Percentiles rank a stretch among this genome's conserved stretches.
phyloP scores from a whole-genome alignment of 2,888 invertebrate genomes.

The Smittia sp. region DNA sequence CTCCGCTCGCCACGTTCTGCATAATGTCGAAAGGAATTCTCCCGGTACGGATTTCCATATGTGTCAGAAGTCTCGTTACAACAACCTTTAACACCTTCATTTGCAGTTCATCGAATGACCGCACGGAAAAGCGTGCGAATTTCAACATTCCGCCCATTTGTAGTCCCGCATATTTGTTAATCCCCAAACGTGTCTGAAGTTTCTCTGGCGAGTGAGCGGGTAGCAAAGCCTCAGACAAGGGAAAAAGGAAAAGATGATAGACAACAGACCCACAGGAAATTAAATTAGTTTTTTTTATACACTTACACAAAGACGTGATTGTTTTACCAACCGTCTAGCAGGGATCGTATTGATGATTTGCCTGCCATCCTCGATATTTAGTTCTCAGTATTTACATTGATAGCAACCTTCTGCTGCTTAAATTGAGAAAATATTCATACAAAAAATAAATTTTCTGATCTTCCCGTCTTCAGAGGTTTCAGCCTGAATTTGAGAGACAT shows the following conservation, averaged over 20 bases:
- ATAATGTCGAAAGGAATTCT: not conserved
- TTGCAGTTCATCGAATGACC: not conserved
- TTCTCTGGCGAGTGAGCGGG: not conserved
- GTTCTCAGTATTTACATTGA: not conserved
- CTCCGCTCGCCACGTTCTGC: not conserved
- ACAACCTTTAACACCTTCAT: not conserved
- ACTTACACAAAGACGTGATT: slow-evolving; percentile 34
- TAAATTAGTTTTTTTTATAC: slow-evolving; percentile 39
- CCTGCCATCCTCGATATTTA: too few relatives aligned
- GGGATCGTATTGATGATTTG: not conserved
- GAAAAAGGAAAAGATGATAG: slow-evolving; percentile 20
- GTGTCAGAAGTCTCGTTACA: slow-evolving; percentile 8
- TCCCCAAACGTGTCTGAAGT: not conserved
- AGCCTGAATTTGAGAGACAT: too few relatives aligned
- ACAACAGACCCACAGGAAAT: slow-evolving; percentile 41
- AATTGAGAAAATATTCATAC: too few relatives aligned
- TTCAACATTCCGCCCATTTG: not conserved
- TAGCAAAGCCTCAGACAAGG: not conserved
- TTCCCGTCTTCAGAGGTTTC: too few relatives aligned
- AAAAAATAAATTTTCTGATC: too few relatives aligned
- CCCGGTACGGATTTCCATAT: not conserved
- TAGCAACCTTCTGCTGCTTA: too few relatives aligned
- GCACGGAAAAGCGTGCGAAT: not conserved
- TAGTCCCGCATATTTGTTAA: not conserved
- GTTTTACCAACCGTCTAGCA: slow-evolving; percentile 15